phyloP scores from a whole-genome alignment of 2,888 invertebrate species.

The Gastracanthus pulcherrimus region DNA sequence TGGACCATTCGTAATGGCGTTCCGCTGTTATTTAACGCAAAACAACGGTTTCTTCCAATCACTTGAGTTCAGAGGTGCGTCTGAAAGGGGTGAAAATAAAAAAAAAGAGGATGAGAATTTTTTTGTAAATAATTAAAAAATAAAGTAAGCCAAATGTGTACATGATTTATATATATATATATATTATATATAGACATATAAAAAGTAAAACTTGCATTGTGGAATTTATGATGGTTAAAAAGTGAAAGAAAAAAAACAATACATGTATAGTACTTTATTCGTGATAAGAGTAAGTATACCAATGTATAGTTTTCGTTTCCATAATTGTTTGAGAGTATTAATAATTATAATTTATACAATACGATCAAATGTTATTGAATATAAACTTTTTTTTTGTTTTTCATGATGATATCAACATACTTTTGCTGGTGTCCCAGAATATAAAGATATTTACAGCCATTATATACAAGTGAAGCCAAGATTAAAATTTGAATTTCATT shows the following conservation, averaged over 20 bases:
- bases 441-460: conserved; percentile 62
- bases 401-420: too few relatives aligned
- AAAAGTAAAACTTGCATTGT: neutral
- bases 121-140: conserved; percentile 39
- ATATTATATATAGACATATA: too few relatives aligned
- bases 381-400: too few relatives aligned
- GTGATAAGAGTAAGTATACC: neutral
- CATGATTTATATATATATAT: neutral
- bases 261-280: neutral
- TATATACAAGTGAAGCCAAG: conserved; percentile 59
- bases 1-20: conserved; percentile 12
- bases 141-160: conserved; percentile 1
- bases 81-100: conserved; percentile 75
- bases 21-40: conserved; percentile 7
- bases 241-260: neutral
- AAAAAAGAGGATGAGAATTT: conserved; percentile 59
- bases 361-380: too few relatives aligned
- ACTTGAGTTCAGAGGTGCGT: conserved; percentile 71
- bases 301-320: neutral
- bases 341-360: neutral
- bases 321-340: neutral
- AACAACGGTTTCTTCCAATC: conserved; percentile 55
- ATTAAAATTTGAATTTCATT: neutral
- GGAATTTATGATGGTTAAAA: neutral
- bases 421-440: neutral